phyloP scores from a whole-genome alignment of 2,888 invertebrate species.

The Temnothorax rugatulus region DNA sequence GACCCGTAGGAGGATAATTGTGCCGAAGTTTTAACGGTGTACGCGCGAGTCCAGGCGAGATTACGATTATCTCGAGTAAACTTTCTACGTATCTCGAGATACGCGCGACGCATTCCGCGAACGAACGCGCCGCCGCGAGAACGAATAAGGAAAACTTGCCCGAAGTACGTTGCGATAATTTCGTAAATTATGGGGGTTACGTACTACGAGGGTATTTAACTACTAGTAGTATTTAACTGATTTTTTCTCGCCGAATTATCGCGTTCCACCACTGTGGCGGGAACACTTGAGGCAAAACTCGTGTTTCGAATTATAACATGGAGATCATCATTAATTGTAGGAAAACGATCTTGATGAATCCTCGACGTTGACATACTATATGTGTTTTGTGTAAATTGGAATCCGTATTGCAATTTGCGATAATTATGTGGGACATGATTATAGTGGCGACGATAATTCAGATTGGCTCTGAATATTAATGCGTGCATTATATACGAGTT shows the following conservation, averaged over 20 bases:
- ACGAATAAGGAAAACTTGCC: not conserved
- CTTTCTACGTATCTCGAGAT: constrained; percentile 51
- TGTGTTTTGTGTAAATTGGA: not conserved
- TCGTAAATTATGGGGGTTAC: constrained; percentile 28
- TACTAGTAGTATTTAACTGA: constrained; percentile 5
- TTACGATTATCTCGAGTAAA: constrained; percentile 63
- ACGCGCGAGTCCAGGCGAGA: constrained; percentile 8
- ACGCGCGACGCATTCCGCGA: constrained; percentile 43
- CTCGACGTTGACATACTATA: not conserved
- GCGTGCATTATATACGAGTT: constrained; percentile 2
- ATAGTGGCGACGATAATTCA: not conserved
- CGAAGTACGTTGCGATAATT: constrained; percentile 34
- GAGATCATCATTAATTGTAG: not conserved
- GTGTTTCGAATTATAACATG: not conserved
- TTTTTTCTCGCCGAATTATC: constrained; percentile 22
- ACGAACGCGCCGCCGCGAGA: not conserved
- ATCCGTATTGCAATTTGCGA: not conserved
- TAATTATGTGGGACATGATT: constrained; percentile 8
- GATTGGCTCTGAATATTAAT: constrained; percentile 36
- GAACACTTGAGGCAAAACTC: not conserved
- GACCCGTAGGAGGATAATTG: constrained; percentile 55
- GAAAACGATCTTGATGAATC: not conserved
- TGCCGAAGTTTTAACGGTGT: constrained; percentile 61
- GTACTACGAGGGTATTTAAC: not conserved
- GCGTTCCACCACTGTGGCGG: not conserved